These are phyloP conservation scores for Peribatodes rhomboidaria DNA, from an alignment of 2,888 invertebrate species.

Conservation along the genomic window DNA sequence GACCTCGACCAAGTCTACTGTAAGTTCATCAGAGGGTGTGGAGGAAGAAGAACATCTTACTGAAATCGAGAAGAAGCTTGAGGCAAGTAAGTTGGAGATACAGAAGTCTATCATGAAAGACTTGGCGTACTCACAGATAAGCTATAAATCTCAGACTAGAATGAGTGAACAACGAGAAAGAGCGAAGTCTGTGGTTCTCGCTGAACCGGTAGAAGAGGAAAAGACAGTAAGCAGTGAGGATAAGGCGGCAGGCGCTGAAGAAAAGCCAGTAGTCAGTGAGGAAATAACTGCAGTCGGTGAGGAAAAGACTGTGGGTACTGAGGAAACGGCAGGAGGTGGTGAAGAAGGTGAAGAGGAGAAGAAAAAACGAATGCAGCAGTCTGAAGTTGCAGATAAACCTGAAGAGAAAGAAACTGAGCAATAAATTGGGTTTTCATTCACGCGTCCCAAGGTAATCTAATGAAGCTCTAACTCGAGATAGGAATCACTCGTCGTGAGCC, in stretches of 20 bases:
- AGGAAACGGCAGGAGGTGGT: neutral
- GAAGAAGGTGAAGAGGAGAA: neutral
- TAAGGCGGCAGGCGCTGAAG: no score
- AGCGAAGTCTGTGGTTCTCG: constrained; percentile 54
- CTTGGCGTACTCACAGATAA: constrained; percentile 66
- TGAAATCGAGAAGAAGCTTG: constrained; percentile 66
- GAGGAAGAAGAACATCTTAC: constrained; percentile 55
- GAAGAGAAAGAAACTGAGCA: no score
- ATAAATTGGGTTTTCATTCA: no score
- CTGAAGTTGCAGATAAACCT: neutral
- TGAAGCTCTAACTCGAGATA: no score
- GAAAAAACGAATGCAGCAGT: neutral
- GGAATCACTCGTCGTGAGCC: no score
- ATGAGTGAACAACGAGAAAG: constrained; percentile 48
- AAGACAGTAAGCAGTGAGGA: no score
- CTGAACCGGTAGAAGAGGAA: constrained; percentile 28
- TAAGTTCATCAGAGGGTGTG: constrained; percentile 45
- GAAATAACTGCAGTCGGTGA: constrained; percentile 36
- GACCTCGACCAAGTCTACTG: constrained; percentile 67
- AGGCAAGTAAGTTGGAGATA: constrained; percentile 70
- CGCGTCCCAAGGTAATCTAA: no score
- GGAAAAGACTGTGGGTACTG: constrained; percentile 29
- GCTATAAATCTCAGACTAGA: constrained; percentile 53
- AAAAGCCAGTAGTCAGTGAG: neutral
- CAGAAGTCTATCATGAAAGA: constrained; percentile 78